A percentile compares a stretch with the other conserved stretches of the same genome.
Conservation (phyloP, 2,888 invertebrate species). For the Malachius bipustulatus region DNA sequence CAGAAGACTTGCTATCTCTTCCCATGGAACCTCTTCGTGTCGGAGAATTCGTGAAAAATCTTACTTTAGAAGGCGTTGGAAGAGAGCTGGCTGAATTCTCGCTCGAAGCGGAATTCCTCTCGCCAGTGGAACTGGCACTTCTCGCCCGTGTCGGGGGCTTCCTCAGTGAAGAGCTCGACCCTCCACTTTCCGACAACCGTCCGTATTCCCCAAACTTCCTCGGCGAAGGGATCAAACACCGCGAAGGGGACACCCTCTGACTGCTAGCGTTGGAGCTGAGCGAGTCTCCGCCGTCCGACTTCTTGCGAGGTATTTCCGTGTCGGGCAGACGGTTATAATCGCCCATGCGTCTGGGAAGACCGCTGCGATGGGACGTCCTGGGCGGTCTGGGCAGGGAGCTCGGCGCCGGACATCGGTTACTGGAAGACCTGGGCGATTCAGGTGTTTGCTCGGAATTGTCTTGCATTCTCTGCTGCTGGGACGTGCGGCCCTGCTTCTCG, state of each 20-base stretch:
- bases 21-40: slow-evolving; percentile 44
- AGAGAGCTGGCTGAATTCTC: slow-evolving; percentile 45
- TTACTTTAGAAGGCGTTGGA: slow-evolving; percentile 40
- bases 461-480: slow-evolving; percentile 59
- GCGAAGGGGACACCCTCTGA: slow-evolving; percentile 37
- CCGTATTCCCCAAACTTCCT: slow-evolving; percentile 47
- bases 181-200: slow-evolving; percentile 42
- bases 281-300: slow-evolving; percentile 34
- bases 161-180: slow-evolving; percentile 30
- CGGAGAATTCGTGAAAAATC: slow-evolving; percentile 27
- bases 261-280: slow-evolving; percentile 35
- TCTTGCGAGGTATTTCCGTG: slow-evolving; percentile 36
- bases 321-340: slow-evolving; percentile 55
- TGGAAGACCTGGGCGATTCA: slow-evolving; percentile 22
- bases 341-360: slow-evolving; percentile 40
- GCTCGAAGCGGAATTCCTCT: slow-evolving; percentile 43
- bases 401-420: slow-evolving; percentile 51
- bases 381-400: slow-evolving; percentile 63
- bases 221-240: slow-evolving; percentile 42
- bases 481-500: slow-evolving; percentile 65
- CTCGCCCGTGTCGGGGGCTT: slow-evolving; percentile 33
- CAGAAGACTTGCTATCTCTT: slow-evolving; percentile 39
- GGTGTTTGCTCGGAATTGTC: slow-evolving; percentile 31
- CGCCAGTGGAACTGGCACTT: slow-evolving; percentile 37
- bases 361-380: slow-evolving; percentile 40